Conservation (phyloP, 2,888 invertebrate species). For the Zygothrica quintamaculata region DNA sequence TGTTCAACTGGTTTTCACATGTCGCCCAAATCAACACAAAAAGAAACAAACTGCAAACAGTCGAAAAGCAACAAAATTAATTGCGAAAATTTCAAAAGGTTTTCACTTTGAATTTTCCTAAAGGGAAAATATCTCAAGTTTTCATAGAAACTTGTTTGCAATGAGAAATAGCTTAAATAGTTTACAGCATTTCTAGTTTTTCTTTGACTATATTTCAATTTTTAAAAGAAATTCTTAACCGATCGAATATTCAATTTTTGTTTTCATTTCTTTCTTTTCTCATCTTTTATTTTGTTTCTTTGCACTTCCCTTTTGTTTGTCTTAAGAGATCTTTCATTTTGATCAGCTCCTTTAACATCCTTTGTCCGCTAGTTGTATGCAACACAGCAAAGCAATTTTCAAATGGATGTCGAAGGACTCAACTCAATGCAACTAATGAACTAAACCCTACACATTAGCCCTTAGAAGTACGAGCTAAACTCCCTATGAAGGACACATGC, state of each 20-base stretch:
- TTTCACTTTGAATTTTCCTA: slow-evolving; percentile 23
- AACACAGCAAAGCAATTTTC: slow-evolving; percentile 21
- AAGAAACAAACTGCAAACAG: slow-evolving; percentile 18
- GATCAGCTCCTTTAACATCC: background rate
- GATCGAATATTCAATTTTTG: no score
- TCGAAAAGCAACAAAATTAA: slow-evolving; percentile 58
- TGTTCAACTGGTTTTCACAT: slow-evolving; percentile 23
- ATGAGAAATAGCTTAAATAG: no score
- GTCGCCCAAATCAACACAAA: slow-evolving; percentile 48
- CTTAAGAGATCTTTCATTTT: no score
- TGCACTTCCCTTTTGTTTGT: slow-evolving; percentile 19
- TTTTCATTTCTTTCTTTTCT: no score
- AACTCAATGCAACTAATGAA: slow-evolving; percentile 4
- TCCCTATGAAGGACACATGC: no score
- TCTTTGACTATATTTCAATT: no score
- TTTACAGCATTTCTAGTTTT: no score
- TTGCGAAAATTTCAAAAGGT: slow-evolving; percentile 32
- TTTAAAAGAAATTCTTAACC: no score
- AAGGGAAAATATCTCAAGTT: no score
- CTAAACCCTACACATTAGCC: background rate
- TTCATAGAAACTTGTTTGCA: no score
- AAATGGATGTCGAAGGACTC: slow-evolving; percentile 12
- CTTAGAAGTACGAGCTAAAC: background rate
- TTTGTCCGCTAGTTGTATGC: background rate
- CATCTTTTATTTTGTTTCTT: no score